These are phyloP conservation scores for Dolichallabes microphthalmus DNA, from an alignment of 2,113 vertebrate genomes.

Conservation along the genomic window DNA sequence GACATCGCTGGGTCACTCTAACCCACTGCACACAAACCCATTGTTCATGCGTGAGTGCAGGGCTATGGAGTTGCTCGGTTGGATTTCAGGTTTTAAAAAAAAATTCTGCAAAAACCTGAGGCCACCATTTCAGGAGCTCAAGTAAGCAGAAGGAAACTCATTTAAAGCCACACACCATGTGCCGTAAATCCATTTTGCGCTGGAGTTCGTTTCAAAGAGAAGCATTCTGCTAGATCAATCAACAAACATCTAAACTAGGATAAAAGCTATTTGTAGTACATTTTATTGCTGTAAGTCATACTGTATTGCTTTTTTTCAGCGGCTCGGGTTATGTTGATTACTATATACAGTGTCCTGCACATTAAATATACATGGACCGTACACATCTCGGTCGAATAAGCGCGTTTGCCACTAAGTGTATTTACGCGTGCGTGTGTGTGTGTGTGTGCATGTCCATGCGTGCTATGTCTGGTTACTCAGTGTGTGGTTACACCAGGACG, in stretches of 20 bases:
- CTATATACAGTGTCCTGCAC: not conserved
- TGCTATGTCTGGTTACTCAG: not conserved
- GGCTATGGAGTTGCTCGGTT: not conserved
- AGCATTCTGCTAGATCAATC: conserved; percentile 6
- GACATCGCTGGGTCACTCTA: conserved; percentile 9
- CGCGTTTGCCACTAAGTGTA: conserved; percentile 6
- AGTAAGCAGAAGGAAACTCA: conserved; percentile 32
- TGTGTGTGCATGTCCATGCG: conserved; percentile 38
- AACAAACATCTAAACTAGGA: not conserved
- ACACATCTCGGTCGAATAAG: not conserved
- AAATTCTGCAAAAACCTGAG: conserved; percentile 5
- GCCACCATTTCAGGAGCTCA: conserved; percentile 2
- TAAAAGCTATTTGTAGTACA: not conserved
- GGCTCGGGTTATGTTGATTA: not conserved
- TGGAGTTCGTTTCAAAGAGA: not conserved
- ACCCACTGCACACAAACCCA: conserved; percentile 8
- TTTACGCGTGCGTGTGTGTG: conserved; percentile 47
- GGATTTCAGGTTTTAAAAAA: conserved; percentile 9
- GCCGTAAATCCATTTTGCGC: conserved; percentile 10
- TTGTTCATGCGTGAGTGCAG: not conserved
- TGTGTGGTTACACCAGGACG: conserved; percentile 21
- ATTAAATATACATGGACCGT: conserved; percentile 2
- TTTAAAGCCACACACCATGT: conserved; percentile 3
- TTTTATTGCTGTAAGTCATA: not conserved
- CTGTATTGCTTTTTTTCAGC: not conserved